phyloP scores from a whole-genome alignment of 2,888 invertebrate species.

The Atethmia centrago region DNA sequence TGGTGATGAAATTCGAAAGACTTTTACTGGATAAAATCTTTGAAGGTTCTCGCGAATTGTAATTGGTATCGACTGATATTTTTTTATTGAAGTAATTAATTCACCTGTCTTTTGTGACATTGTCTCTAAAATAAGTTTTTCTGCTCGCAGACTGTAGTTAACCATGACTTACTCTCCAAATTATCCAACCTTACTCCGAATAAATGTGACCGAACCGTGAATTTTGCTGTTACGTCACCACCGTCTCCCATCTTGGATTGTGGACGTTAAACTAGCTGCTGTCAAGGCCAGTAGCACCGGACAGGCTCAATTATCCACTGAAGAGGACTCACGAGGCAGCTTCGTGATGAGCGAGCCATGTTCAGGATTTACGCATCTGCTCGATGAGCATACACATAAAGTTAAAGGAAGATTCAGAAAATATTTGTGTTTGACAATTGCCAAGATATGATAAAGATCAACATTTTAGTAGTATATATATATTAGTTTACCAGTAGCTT shows the following conservation, averaged over 20 bases:
- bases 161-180: conserved; percentile 53
- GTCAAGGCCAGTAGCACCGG: conserved; percentile 75
- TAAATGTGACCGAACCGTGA: conserved; percentile 44
- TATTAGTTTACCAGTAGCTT: conserved; percentile 4
- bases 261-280: conserved; percentile 57
- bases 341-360: conserved; percentile 33
- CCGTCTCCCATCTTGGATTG: conserved; percentile 55
- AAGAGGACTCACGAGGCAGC: conserved; percentile 57
- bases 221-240: conserved; percentile 55
- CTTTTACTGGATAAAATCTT: conserved; percentile 11
- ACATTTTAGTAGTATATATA: not conserved
- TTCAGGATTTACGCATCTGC: conserved; percentile 47
- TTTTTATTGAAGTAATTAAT: conserved; percentile 9
- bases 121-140: conserved; percentile 2
- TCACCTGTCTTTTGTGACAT: not conserved
- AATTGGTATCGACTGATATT: not conserved
- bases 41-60: not conserved
- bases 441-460: not conserved
- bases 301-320: conserved; percentile 76
- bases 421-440: no score
- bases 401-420: not conserved
- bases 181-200: conserved; percentile 44
- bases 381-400: not conserved
- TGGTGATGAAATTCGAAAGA: conserved; percentile 23
- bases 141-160: conserved; percentile 35